Evolutionary conservation across 2,113 vertebrate species (phyloP).

Genomic region (Leptobrachium ailaonicum): DNA sequence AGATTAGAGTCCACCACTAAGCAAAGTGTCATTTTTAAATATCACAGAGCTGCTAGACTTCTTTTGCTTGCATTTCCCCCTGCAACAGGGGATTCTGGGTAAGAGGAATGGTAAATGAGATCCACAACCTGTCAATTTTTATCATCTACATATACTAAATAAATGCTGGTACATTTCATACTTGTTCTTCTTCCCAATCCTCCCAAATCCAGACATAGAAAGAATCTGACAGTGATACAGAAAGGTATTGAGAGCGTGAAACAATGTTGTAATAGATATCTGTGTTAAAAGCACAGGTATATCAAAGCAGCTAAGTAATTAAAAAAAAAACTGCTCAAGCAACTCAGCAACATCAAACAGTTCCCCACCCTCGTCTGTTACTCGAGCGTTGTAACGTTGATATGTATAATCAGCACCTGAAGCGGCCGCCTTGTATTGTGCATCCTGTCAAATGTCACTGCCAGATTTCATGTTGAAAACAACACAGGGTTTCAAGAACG

Average conservation of each 20-base stretch:
- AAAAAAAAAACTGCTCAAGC: not conserved
- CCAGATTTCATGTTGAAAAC: not conserved
- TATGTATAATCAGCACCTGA: slow-evolving; percentile 10
- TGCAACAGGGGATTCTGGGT: too few species aligned
- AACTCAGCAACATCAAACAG: slow-evolving; percentile 29
- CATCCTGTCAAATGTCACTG: not conserved
- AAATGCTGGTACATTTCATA: too few species aligned
- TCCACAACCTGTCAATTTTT: too few species aligned
- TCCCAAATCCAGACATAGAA: too few species aligned
- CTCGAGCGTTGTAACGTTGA: slow-evolving; percentile 18
- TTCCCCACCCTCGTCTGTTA: slow-evolving; percentile 24
- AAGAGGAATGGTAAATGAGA: too few species aligned
- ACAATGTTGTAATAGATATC: slow-evolving; percentile 1
- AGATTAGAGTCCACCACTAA: too few species aligned
- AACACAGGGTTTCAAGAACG: not conserved
- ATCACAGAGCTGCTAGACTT: too few species aligned
- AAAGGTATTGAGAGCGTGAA: not conserved
- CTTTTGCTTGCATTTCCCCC: too few species aligned
- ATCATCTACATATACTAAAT: too few species aligned
- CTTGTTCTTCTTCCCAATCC: too few species aligned
- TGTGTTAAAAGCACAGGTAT: not conserved
- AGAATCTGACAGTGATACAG: not conserved
- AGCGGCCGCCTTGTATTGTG: slow-evolving; percentile 9
- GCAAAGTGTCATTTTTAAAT: too few species aligned
- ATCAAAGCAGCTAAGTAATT: not conserved